A percentile compares a stretch with the other conserved stretches of the same genome.
Conservation (phyloP, 2,797 vertebrate species). For the Myotis findleyi region DNA sequence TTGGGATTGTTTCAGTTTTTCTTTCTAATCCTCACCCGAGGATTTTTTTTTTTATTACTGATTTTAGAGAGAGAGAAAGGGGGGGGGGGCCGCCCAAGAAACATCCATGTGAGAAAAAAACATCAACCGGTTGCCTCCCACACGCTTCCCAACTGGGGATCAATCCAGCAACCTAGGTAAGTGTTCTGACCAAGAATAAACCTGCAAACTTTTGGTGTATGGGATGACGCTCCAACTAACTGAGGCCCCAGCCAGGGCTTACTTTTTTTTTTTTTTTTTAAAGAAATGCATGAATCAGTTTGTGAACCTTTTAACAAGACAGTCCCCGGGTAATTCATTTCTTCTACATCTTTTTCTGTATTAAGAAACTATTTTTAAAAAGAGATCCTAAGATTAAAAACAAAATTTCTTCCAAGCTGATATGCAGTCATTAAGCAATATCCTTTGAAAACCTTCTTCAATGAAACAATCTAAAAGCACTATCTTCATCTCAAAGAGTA, state of each 20-base stretch:
- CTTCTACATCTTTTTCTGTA: not conserved
- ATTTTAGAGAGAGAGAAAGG: not conserved
- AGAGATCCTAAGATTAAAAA: conserved; percentile 28
- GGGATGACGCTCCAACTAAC: not conserved
- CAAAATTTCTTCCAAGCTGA: not conserved
- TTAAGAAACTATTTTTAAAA: conserved; percentile 40
- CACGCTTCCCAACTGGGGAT: not conserved
- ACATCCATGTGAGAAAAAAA: not conserved
- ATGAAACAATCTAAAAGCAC: conserved; percentile 38
- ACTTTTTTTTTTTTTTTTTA: not conserved
- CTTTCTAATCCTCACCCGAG: not conserved
- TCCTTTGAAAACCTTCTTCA: not conserved
- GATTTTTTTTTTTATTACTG: not conserved
- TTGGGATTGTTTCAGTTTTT: not conserved
- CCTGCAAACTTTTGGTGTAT: not conserved
- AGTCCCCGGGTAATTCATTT: not conserved
- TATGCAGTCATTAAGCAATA: not conserved
- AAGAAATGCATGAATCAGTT: not conserved
- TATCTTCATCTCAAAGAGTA: not conserved
- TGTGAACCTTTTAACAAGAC: not conserved
- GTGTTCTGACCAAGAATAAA: not conserved
- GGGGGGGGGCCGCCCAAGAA: too few relatives aligned
- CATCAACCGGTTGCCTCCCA: not conserved
- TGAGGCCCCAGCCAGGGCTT: not conserved
- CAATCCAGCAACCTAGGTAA: not conserved